These are phyloP conservation scores for Nibea albiflora DNA, from an alignment of 2,113 vertebrate species.

Conservation along the genomic window DNA sequence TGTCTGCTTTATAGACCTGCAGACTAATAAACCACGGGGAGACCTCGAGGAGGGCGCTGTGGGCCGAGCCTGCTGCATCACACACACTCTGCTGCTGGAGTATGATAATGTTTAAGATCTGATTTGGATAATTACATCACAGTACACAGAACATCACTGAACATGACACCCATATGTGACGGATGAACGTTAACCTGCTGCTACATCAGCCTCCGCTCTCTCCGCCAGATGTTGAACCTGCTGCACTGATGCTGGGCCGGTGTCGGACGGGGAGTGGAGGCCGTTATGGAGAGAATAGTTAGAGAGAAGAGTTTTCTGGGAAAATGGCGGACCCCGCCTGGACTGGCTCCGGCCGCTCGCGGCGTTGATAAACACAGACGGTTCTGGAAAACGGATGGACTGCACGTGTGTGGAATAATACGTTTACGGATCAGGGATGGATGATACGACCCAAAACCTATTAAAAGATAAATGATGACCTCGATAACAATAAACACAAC, in stretches of 20 bases:
- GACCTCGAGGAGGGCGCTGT: neutral
- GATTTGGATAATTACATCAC: neutral
- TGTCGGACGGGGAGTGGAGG: no score
- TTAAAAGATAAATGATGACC: no score
- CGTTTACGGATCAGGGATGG: no score
- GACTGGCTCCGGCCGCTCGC: no score
- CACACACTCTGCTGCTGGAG: neutral
- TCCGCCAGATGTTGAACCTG: neutral
- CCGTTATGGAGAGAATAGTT: no score
- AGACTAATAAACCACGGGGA: conserved; percentile 17
- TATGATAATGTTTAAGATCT: neutral
- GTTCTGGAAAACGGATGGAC: no score
- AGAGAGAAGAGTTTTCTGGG: no score
- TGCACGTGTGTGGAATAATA: no score
- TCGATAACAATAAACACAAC: no score
- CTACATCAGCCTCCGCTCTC: neutral
- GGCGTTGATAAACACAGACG: no score
- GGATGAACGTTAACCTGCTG: neutral
- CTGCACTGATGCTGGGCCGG: neutral
- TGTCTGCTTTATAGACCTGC: conserved; percentile 40
- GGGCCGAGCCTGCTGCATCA: neutral
- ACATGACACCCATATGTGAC: neutral
- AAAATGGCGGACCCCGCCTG: no score
- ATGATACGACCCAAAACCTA: no score
- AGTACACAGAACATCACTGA: neutral